phyloP scores from a whole-genome alignment of 1,140 invertebrate species.

The Vanessa tameamea region DNA sequence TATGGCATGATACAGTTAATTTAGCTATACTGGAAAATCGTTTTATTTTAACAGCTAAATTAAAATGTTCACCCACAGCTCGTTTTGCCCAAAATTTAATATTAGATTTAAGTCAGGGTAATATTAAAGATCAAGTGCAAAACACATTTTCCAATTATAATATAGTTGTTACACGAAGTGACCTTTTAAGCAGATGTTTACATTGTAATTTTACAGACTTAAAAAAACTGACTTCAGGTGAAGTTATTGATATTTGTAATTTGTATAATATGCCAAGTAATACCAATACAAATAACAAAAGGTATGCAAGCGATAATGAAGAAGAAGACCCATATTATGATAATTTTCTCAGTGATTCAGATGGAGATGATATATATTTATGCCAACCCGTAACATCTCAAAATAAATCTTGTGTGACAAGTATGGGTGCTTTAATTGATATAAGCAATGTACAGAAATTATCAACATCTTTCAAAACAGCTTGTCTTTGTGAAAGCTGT shows the following conservation, averaged over 20 bases:
- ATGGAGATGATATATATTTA: constrained; percentile 59
- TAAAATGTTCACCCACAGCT: constrained; percentile 56
- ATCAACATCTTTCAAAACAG: constrained; percentile 46
- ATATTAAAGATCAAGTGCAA: constrained; percentile 55
- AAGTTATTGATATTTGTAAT: constrained; percentile 54
- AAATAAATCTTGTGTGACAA: constrained; percentile 51
- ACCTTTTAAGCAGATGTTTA: constrained; percentile 63
- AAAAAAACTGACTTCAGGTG: constrained; percentile 46
- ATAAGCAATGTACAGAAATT: constrained; percentile 54
- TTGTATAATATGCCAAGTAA: constrained; percentile 37
- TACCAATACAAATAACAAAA: constrained; percentile 33
- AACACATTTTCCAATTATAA: constrained; percentile 59
- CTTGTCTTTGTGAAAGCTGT: constrained; percentile 66
- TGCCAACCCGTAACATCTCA: constrained; percentile 30
- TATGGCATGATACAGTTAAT: constrained; percentile 70
- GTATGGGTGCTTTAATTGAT: constrained; percentile 57
- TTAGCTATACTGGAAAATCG: constrained; percentile 64
- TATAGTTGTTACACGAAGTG: constrained; percentile 53
- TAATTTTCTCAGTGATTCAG: constrained; percentile 73
- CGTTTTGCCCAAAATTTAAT: constrained; percentile 66
- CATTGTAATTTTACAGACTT: constrained; percentile 62
- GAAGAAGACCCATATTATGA: constrained; percentile 54
- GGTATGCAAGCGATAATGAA: constrained; percentile 51
- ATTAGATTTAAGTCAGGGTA: constrained; percentile 57
- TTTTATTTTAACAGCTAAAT: constrained; percentile 57